Base-by-base conservation (phyloP, 2,113 vertebrate genomes). In the Apteryx owenii region DNA sequence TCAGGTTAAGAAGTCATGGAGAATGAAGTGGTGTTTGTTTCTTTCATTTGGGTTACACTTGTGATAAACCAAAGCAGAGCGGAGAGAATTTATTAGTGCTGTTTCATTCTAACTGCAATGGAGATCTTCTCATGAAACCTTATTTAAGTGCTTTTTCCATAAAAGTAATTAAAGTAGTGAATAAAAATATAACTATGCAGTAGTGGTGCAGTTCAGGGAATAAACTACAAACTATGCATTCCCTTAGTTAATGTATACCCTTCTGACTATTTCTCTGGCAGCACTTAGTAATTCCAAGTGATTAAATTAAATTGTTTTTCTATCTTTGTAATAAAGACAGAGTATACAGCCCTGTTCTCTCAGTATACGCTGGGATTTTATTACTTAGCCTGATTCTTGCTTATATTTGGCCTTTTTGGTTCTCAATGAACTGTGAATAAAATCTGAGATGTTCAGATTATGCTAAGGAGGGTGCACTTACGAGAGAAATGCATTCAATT, bases 341-440 rank as follows among this genome's bases (percentile, higher is more conserved):
- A 69, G 8, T 84, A 72, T 85, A 79, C 28, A 91, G 53, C 10
- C 31, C 25, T 89, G 54, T 95, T 86, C 51, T 88, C 46, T 75
- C 31, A 69, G 10, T 25, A 89, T 58, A 92, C 38, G 11, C 71
- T 96, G 79, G 7, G 23, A 92, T 96, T 97, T 81, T 95, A 89
- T 91, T 75, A 76, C 38, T 88, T 89, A 71, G 33, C 31, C 96
- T 86, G 86, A 85, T 92, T 96, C 70, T 91, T 1, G 0, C 53
- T 96, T 97, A 69, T 90, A 96, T 94, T 94, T 95, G 72, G 92
- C 38, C 56, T 85, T 93, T 95, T 51, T 82, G 26, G 2, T 69
- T 97, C 44, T 93, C 66, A 89, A 62, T 89, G 54, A 85, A 18
- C 88, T 97, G 77, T 92, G 84, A 92, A 97, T 79, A 90, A 97